phyloP scores from a whole-genome alignment of 2,113 vertebrate genomes.

The Channa argus region DNA sequence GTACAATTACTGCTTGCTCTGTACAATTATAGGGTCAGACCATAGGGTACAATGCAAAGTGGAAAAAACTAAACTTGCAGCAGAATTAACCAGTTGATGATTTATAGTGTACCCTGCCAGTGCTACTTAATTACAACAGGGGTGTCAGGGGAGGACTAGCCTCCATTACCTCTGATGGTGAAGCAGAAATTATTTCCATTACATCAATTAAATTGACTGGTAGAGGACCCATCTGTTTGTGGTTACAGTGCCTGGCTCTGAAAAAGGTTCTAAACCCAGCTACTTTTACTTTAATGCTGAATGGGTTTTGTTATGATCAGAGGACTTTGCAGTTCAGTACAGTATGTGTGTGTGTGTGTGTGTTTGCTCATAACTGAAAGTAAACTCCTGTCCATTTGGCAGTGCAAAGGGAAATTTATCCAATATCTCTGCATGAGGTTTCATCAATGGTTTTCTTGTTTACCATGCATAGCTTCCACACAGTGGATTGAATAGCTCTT shows the following conservation, averaged over 20 bases:
- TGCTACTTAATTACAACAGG: slow-evolving; percentile 51
- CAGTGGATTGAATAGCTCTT: slow-evolving; percentile 21
- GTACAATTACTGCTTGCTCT: slow-evolving; percentile 34
- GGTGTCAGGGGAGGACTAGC: slow-evolving; percentile 64
- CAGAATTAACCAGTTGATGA: slow-evolving; percentile 41
- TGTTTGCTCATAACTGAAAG: slow-evolving; percentile 20
- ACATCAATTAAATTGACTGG: slow-evolving; percentile 71
- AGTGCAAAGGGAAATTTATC: slow-evolving; percentile 40
- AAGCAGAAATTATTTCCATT: slow-evolving; percentile 75
- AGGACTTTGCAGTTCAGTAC: slow-evolving; percentile 43
- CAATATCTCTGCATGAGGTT: slow-evolving; percentile 45
- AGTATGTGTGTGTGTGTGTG: slow-evolving; percentile 19
- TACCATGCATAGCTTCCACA: slow-evolving; percentile 49
- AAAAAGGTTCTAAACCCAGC: slow-evolving; percentile 36
- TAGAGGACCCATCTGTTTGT: slow-evolving; percentile 76
- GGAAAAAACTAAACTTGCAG: slow-evolving; percentile 21
- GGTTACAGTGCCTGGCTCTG: slow-evolving; percentile 66
- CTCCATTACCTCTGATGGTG: slow-evolving; percentile 71
- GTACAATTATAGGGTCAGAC: slow-evolving; percentile 36
- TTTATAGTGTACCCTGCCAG: slow-evolving; percentile 41
- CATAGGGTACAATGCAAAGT: slow-evolving; percentile 20
- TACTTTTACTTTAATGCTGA: slow-evolving; percentile 61
- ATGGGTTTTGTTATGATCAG: slow-evolving; percentile 54
- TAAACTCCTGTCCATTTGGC: slow-evolving; percentile 40
- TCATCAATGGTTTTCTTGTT: slow-evolving; percentile 61